These are phyloP conservation scores for Gymnocephalus cernua DNA, from an alignment of 2,113 vertebrate species.

Conservation along the genomic window DNA sequence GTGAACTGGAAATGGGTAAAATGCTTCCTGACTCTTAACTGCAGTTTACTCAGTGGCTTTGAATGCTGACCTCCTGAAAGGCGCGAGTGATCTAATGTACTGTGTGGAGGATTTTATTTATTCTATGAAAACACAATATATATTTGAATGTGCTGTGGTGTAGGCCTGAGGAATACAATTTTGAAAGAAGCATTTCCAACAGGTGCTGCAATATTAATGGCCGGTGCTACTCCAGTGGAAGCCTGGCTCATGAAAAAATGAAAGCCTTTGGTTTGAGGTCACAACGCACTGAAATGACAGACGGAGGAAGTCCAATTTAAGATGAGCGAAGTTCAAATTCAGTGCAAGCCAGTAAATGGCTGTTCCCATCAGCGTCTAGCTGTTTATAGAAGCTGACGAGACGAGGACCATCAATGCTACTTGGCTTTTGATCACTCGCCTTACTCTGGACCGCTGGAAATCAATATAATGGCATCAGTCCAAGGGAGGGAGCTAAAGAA, in stretches of 20 bases:
- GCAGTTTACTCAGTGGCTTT: constrained; percentile 58
- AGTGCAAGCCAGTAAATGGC: constrained; percentile 50
- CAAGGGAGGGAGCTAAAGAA: neutral
- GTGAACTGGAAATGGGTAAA: constrained; percentile 66
- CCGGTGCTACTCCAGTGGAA: constrained; percentile 50
- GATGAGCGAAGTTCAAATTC: constrained; percentile 56
- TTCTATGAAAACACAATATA: constrained; percentile 75
- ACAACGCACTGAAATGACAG: constrained; percentile 52
- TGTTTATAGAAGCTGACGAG: constrained; percentile 51
- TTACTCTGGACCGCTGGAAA: constrained; percentile 52
- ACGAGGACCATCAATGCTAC: constrained; percentile 42
- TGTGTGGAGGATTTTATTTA: constrained; percentile 70
- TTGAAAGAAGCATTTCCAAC: constrained; percentile 72
- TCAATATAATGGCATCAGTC: constrained; percentile 37
- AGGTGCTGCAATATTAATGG: constrained; percentile 84
- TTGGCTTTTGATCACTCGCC: constrained; percentile 69
- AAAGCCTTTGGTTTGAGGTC: constrained; percentile 68
- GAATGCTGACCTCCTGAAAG: constrained; percentile 60
- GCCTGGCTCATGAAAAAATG: constrained; percentile 74
- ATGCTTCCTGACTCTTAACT: constrained; percentile 59
- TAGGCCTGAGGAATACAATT: constrained; percentile 71
- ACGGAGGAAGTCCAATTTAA: constrained; percentile 52
- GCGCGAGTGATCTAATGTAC: constrained; percentile 71
- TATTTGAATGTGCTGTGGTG: constrained; percentile 73
- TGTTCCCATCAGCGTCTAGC: constrained; percentile 23